Evolutionary conservation across 2,113 vertebrate species (phyloP).

Genomic region (Jaculus jaculus): DNA sequence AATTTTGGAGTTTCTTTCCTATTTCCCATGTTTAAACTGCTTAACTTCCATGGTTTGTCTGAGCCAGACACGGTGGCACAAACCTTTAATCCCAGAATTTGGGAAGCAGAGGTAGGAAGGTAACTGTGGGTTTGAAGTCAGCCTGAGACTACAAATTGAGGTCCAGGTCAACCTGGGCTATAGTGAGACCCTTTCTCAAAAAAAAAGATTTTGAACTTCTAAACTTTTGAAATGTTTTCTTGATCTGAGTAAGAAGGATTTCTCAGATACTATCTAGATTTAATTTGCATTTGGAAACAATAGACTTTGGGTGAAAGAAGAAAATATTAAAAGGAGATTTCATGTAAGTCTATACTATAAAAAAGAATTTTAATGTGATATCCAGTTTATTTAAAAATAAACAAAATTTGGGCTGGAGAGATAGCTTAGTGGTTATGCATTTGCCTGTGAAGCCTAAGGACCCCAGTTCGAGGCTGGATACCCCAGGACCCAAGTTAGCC

Average conservation of each 20-base stretch:
- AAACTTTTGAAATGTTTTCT: background rate
- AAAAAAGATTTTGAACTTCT: conserved; percentile 7
- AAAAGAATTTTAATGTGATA: background rate
- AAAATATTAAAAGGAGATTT: conserved; percentile 31
- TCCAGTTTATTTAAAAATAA: background rate
- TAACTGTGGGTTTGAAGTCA: too few species aligned
- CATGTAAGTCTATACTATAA: background rate
- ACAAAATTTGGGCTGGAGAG: too few species aligned
- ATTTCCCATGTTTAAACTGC: background rate
- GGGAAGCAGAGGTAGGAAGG: too few species aligned
- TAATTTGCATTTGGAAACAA: conserved; percentile 35
- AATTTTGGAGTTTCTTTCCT: conserved; percentile 10
- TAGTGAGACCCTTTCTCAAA: too few species aligned
- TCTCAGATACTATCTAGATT: conserved; percentile 21
- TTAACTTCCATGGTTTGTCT: background rate
- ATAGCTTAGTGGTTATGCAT: too few species aligned
- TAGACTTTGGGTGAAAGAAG: conserved; percentile 10
- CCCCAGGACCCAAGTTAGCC: too few species aligned
- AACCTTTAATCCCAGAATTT: too few species aligned
- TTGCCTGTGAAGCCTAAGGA: too few species aligned
- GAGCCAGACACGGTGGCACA: background rate
- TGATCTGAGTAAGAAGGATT: conserved; percentile 29
- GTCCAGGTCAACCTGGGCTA: too few species aligned
- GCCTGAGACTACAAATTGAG: too few species aligned
- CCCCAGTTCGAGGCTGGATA: too few species aligned